phyloP scores from a whole-genome alignment of 2,888 invertebrate genomes.

The Anticlea derivata region DNA sequence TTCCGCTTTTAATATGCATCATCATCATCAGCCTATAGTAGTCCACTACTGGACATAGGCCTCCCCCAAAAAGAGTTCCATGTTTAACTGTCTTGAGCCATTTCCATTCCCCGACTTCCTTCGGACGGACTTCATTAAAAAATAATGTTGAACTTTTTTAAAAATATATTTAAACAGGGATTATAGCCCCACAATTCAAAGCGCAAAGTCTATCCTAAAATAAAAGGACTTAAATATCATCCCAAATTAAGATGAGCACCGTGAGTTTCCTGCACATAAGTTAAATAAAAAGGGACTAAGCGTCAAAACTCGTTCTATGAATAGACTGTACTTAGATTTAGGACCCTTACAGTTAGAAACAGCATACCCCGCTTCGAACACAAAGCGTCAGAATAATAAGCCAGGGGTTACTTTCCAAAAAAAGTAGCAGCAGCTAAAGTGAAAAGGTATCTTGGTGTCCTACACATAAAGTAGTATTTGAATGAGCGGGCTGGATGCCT shows the following conservation, averaged over 20 bases:
- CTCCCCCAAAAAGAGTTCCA: too few species aligned
- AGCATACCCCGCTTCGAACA: slow-evolving; percentile 30
- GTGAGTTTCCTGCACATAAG: slow-evolving; percentile 14
- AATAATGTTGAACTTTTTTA: slow-evolving; percentile 26
- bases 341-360: slow-evolving; percentile 35
- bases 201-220: slow-evolving; percentile 6
- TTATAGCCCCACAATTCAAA: slow-evolving; percentile 22
- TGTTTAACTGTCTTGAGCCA: too few species aligned
- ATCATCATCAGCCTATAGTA: too few species aligned
- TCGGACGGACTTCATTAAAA: slow-evolving; percentile 22
- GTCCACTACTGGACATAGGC: too few species aligned
- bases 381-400: slow-evolving; percentile 35
- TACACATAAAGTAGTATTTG: slow-evolving; percentile 63
- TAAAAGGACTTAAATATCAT: slow-evolving; percentile 19
- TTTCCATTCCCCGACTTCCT: too few species aligned
- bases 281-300: slow-evolving; percentile 14
- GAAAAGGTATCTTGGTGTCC: slow-evolving; percentile 57
- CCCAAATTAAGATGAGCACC: slow-evolving; percentile 17
- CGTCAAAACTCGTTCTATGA: slow-evolving; percentile 29
- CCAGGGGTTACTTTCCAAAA: slow-evolving; percentile 44
- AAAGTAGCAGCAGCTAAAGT: slow-evolving; percentile 45
- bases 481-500: slow-evolving; percentile 51
- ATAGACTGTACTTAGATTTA: slow-evolving; percentile 31
- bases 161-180: slow-evolving; percentile 17
- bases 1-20: too few species aligned